Evolutionary conservation across 1,140 invertebrate genomes (phyloP), one percentile per base, ranked within the genome.

Genomic region (Drosophila kohkoa): DNA sequence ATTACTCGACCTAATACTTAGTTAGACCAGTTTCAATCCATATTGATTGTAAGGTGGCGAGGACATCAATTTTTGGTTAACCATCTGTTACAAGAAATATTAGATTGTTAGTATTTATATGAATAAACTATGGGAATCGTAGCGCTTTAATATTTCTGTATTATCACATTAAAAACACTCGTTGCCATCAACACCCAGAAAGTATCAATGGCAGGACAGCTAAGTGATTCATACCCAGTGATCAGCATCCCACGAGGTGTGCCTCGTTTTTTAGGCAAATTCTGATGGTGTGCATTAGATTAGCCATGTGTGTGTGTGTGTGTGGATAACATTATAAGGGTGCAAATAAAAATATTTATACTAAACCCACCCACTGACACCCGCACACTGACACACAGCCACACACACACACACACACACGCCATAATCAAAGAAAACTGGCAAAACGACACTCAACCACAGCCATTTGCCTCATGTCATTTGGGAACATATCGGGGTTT

Each of bases 331-430:
- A 80, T 69, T 77, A 76, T 79, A 82, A 81, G 85, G 85, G 85
- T 89, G 85, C 75, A 89, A 89, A 89, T 89, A 89, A 81, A 89
- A 89, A 89, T 89, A 89, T 85, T 79, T 89, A 75, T 71, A 81
- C 32, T 66, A 75, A 70, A 63, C 73, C 62, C 64, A 75, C 64
- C 66, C 58, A 59, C 49, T 28, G 16, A 43, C 35, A 57, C 64
- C 41, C 62, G 67, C 58, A 55, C 62, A 62, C 49, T 32, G 3
- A 25, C 20, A 25, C 20, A 77, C 51, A 62, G 59, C 28, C 59
- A 60, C 57, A 41, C 45, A 25, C 20, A 77, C 51, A 62, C 51
- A 15, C 59, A 60, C 57, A 41, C 45, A 38, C 74, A 68, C 65
- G 66, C 64, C 41, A 57, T 65, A 68, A 69, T 74, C 71, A 55